Conservation (phyloP, 2,113 vertebrate genomes). For the Zeus faber region DNA sequence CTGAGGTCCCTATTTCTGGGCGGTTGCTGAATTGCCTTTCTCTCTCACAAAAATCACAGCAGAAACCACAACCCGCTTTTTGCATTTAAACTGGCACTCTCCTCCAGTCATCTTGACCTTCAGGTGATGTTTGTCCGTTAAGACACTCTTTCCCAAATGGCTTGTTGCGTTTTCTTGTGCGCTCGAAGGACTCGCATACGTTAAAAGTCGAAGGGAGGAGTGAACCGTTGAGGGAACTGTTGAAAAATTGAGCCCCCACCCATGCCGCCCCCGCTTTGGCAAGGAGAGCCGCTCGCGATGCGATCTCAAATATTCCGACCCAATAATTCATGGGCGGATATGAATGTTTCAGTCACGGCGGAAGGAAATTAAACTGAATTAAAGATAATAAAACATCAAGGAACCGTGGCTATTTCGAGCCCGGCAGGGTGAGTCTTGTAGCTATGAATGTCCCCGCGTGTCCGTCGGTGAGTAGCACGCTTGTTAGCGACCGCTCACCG, state of each 20-base stretch:
- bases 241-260: slow-evolving; percentile 61
- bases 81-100: too few species aligned
- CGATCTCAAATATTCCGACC: slow-evolving; percentile 47
- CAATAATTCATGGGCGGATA: slow-evolving; percentile 64
- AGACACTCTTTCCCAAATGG: too few species aligned
- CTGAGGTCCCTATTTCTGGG: slow-evolving; percentile 25
- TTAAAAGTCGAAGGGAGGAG: too few species aligned
- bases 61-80: too few species aligned
- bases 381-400: slow-evolving; percentile 54
- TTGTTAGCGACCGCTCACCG: slow-evolving; percentile 23
- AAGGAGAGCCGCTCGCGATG: slow-evolving; percentile 32
- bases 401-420: slow-evolving; percentile 45
- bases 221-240: slow-evolving; percentile 55
- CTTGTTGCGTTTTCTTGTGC: too few species aligned
- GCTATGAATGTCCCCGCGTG: slow-evolving; percentile 1
- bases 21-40: slow-evolving; percentile 5
- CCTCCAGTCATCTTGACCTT: too few species aligned
- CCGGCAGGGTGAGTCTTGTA: slow-evolving; percentile 12
- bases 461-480: slow-evolving; percentile 16
- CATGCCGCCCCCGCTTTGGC: neutral
- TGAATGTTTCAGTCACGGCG: slow-evolving; percentile 67
- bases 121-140: too few species aligned
- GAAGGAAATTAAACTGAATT: slow-evolving; percentile 71
- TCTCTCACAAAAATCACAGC: slow-evolving; percentile 5
- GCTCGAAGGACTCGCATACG: too few species aligned